Conservation (phyloP, 2,113 vertebrate genomes). For the Halichoeres trimaculatus region DNA sequence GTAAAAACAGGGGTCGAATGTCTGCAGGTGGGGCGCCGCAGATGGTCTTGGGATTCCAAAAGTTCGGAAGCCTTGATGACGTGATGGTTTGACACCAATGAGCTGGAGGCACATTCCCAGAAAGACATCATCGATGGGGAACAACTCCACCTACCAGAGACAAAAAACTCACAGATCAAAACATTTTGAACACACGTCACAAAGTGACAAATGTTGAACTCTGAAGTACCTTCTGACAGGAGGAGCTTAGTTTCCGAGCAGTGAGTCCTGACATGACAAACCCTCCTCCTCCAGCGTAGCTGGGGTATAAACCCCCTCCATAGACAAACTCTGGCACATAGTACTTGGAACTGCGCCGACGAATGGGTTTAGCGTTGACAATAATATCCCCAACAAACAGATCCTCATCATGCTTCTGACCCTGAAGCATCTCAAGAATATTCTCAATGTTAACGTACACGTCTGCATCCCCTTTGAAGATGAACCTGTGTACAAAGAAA, state of each 20-base stretch:
- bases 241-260: slow-evolving; percentile 84
- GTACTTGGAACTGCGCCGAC: slow-evolving; percentile 90
- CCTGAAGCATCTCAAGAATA: slow-evolving; percentile 89
- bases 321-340: slow-evolving; percentile 93
- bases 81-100: slow-evolving; percentile 86
- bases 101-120: slow-evolving; percentile 96
- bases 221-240: slow-evolving; percentile 84
- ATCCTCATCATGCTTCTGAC: slow-evolving; percentile 78
- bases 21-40: slow-evolving; percentile 91
- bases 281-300: slow-evolving; percentile 94
- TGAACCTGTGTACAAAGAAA: slow-evolving; percentile 76
- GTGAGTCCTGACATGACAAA: slow-evolving; percentile 92
- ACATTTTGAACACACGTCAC: not conserved
- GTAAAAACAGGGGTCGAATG: slow-evolving; percentile 97
- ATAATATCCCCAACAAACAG: slow-evolving; percentile 96
- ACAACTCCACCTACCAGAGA: slow-evolving; percentile 91
- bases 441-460: slow-evolving; percentile 96
- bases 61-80: slow-evolving; percentile 94
- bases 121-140: slow-evolving; percentile 97
- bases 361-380: slow-evolving; percentile 91
- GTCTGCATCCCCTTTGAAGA: slow-evolving; percentile 95
- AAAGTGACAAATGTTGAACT: not conserved
- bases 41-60: slow-evolving; percentile 94
- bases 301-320: slow-evolving; percentile 88
- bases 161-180: not conserved